These are phyloP conservation scores for Atlantisia rogersi DNA, from an alignment of 2,113 vertebrate genomes.

Conservation along the genomic window DNA sequence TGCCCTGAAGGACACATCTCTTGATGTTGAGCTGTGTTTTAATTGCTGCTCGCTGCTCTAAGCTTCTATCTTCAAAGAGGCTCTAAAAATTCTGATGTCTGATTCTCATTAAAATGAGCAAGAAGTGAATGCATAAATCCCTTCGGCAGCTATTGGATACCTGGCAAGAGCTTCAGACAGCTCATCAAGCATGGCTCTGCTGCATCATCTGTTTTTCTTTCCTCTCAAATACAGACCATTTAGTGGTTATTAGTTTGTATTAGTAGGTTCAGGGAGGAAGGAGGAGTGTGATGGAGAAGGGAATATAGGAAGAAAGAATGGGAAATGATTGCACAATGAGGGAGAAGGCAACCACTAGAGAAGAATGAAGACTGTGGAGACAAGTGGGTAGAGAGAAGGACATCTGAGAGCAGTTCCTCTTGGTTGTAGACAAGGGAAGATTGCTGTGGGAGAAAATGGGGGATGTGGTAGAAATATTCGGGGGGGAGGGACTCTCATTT, in stretches of 20 bases:
- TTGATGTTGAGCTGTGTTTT: neutral
- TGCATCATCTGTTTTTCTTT: neutral
- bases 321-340: neutral
- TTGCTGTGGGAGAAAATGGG: neutral
- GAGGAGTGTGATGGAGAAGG: neutral
- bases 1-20: neutral
- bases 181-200: neutral
- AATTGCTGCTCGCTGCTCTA: neutral
- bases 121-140: neutral
- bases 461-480: neutral
- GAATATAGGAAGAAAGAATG: neutral
- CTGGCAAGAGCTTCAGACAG: neutral
- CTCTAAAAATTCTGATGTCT: neutral
- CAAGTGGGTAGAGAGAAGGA: neutral
- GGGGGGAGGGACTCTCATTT: neutral
- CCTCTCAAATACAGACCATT: neutral
- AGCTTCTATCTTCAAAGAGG: neutral
- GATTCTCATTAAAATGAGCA: neutral
- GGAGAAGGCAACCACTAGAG: neutral
- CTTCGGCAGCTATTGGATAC: neutral
- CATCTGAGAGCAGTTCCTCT: neutral
- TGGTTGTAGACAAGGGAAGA: neutral
- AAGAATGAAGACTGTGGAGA: neutral
- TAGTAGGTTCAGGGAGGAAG: neutral
- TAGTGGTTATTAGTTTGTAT: neutral